Base-by-base conservation (phyloP, 37 sponge, comb jelly and placozoan genomes). In the Dysidea cf. avara region DNA sequence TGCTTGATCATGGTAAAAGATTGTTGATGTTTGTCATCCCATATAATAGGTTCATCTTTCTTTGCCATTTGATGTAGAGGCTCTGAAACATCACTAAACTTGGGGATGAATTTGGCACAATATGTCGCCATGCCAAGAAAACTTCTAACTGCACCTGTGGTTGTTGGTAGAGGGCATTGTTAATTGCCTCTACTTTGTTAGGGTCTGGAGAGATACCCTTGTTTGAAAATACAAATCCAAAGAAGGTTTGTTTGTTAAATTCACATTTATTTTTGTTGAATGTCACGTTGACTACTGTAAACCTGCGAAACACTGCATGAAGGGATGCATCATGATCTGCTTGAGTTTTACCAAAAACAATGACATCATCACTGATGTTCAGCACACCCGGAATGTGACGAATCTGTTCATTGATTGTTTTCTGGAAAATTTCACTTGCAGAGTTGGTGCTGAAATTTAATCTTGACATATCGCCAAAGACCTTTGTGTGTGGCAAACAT, bases 21-120 rank as follows among this genome's bases (percentile, higher is more conserved):
- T 6, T 46, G 21, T 24, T 80, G 39, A 29, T 80, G 72, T 13
- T 61, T 18, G 30, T 61, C 16, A 20, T 1, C 43, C 74, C 82
- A 81, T 18, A 14, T 39, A 26, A 81, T 72, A 43, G 1, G 57
- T 3, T 21, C 37, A 43, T 81, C 59, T 30, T 72, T 81, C 66
- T 72, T 81, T 21, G 82, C 72, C 33, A 81, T 56, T 49, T 81
- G 66, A 33, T 72, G 24, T 31, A 79, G 47, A n/a, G 80, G 80
- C 47, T 56, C n/a, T 4, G 80, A 30, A 24, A 79, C 35, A 37
- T 80, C 81, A 49, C 72, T 70, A 60, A 80, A 62, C 32, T 60
- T 63, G 24, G 64, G 82, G 7, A 81, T 81, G 50, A 81, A 81
- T 34, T 81, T 81, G 2, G 81, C 81, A 80, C 81, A 81, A 34